Base-by-base conservation (phyloP, 2,113 vertebrate species). In the Melospiza georgiana region DNA sequence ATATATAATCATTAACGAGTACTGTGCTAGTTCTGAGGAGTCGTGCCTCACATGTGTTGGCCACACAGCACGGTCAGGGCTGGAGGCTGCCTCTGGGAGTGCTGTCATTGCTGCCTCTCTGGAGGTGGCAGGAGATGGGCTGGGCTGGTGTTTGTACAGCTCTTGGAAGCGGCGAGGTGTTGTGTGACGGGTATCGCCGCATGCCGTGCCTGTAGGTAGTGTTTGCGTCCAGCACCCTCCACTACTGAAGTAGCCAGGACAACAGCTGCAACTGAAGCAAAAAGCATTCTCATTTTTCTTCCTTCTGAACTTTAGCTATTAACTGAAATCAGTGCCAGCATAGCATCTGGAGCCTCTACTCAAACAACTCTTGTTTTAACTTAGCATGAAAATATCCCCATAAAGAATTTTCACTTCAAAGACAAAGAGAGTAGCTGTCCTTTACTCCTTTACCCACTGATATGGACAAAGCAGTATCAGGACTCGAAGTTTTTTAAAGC, bases 351-450 rank as follows among this genome's bases (percentile, higher is more conserved):
- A 88, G 37, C 68, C 27, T 75, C 81, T 80, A 16, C 69, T 94
- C 73, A 62, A 84, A 82, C 96, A 91, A 74, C 54, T 97, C 66
- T 52, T 79, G 17, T 89, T 97, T 94, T 84, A 83, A 84, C 11
- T 88, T 94, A 95, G 66, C 37, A 79, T 71, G 54, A 85, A 89
- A 94, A 95, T 75, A 85, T 49, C 73, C 76, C 77, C 81, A 46
- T 91, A 96, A 97, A 96, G 84, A 92, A 87, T 61, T 89, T 51
- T 57, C 62, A 72, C 93, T 97, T 96, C 95, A 97, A 84, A 97
- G 75, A 74, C 35, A 6, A 73, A 78, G 59, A 48, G 76, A 89
- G 80, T 87, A 93, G 39, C 43, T 83, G 37, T 68, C 74, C 74
- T 88, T 84, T 76, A 44, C 74, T 85, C 22, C 55, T 78, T 75